Percentiles rank a stretch among this genome's conserved stretches.
phyloP scores from a whole-genome alignment of 2,113 vertebrate species.

The Eulemur rufifrons region DNA sequence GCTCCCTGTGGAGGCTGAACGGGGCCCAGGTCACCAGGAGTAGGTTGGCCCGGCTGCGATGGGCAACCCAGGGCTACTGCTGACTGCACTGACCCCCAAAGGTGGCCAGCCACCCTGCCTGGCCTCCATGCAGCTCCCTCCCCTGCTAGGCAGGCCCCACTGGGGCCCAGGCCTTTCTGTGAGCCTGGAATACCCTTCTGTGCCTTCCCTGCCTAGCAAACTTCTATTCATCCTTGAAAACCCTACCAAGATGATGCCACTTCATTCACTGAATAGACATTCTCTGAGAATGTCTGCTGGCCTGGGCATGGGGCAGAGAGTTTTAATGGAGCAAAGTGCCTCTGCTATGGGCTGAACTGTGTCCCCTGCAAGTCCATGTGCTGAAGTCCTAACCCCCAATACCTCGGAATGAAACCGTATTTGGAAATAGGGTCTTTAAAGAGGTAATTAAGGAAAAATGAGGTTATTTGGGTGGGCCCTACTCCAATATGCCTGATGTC shows the following conservation, averaged over 20 bases:
- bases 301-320: neutral
- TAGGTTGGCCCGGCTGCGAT: neutral
- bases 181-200: neutral
- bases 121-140: too few relatives aligned
- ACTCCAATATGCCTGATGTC: neutral
- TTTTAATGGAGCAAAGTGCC: too few relatives aligned
- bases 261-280: neutral
- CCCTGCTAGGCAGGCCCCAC: neutral
- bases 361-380: neutral
- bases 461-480: neutral
- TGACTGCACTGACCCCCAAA: neutral
- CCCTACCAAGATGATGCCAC: neutral
- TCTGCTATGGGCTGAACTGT: neutral
- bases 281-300: neutral
- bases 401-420: neutral
- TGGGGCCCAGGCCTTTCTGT: neutral
- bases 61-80: neutral
- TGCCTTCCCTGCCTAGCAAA: neutral
- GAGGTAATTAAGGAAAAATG: neutral
- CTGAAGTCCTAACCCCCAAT: neutral
- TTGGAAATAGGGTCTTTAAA: neutral
- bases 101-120: neutral
- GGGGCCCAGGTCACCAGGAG: fast-evolving
- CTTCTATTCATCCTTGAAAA: neutral
- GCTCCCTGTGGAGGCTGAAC: neutral